Base-by-base conservation (phyloP, 2,113 vertebrate species). In the Syngnathus typhle region DNA sequence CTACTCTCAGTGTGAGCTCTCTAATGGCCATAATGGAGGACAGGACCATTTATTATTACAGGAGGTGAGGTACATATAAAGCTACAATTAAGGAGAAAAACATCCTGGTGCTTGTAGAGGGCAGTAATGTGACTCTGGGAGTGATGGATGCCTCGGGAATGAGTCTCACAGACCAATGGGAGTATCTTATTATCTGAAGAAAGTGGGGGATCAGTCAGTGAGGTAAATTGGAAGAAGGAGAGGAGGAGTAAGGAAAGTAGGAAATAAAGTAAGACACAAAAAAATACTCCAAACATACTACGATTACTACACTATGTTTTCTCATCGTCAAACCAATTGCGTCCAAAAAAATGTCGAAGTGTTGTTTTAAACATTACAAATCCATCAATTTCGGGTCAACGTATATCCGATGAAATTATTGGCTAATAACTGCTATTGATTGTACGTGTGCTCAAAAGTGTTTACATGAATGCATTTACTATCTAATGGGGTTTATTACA, bases 71-170 rank as follows among this genome's bases (percentile, higher is more conserved):
- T 87, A 84, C 83, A 82, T 83, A 81, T 84, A 82, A 65, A 65
- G 82, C 88, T 83, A 90, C 88, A 89, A 90, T 89, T 91, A 91
- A 89, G 87, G 82, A 81, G 84, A 85, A 85, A 89, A 88, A 87
- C 86, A 90, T 86, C 73, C 73, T 54, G 74, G 78, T 80, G 74
- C 85, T 88, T 85, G 89, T 88, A 87, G 86, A 90, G 85, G 82
- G 73, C 86, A 85, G 83, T 91, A 89, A 89, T 87, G 85, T 86
- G 88, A 87, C 84, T 87, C 71, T 38, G 67, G 68, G 81, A 73
- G 79, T 91, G 88, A 91, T 89, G 79, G 87, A 91, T 90, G 87
- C 79, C 75, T 73, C 66, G 80, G 79, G 79, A 84, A 89, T 83
- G 84, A 88, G 85, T 83, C 85, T 88, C 21, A 66, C 75, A 84